Base-by-base conservation (phyloP, 2,888 invertebrate species). In the Gastracanthus pulcherrimus region DNA sequence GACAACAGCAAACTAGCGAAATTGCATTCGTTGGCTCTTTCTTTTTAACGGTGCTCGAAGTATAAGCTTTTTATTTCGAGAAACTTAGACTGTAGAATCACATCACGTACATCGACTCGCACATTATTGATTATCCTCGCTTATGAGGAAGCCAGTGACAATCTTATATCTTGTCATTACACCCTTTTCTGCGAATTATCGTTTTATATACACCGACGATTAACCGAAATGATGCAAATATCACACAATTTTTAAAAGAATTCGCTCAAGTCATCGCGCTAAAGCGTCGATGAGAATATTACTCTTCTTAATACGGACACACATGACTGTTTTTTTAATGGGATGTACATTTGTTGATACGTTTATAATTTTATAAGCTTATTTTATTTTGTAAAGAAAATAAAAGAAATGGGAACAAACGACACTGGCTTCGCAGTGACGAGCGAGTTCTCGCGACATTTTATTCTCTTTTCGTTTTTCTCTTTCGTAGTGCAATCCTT, bases 331-430 rank as follows among this genome's bases (percentile, higher is more conserved):
- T 79, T 81, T 64, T 72, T 74, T 62, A 70, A 82, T 71, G 62
- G 36, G 16, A 82, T 91, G 90, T 91, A 91, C 86, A 91, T 89
- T 90, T 90, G 90, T 91, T 90, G 86, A 90, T 90, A 90, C 86
- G 87, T 90, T 90, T 88, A 87, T 90, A 86, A 87, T 87, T 89
- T 89, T 86, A 84, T 86, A 88, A 85, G 81, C 84, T 86, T 86
- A 81, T 87, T 85, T 87, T 85, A 83, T 76, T 74, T 76, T 55
- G 64, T 84, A 79, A 70, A 75, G 67, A 38, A 78, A 19, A 58
- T n/a, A 60, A 36, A 60, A 74, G n/a, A n/a, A n/a, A 77, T 62
- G 69, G 71, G 70, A 80, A 38, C 60, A 75, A 23, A 45, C 23
- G 69, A 66, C 19, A 64, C 60, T 72, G 51, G 31, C 16, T 67